Conservation (phyloP, 2,888 invertebrate genomes). For the Orthonychiurus folsomi region DNA sequence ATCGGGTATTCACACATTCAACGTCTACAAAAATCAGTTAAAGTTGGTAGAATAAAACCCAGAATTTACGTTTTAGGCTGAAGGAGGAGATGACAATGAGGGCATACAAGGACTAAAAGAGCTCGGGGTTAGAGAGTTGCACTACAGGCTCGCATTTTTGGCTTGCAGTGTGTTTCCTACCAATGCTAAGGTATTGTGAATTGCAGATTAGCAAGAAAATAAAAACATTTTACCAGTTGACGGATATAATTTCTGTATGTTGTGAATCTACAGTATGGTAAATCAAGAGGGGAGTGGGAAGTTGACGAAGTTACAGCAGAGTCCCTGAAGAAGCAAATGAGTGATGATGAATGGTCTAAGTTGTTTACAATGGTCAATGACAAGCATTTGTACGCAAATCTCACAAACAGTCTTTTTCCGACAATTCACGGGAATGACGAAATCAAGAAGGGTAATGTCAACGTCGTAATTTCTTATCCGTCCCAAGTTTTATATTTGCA, state of each 20-base stretch:
- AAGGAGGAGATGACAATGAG: slow-evolving; percentile 62
- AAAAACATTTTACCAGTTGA: neutral
- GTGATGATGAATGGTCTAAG: slow-evolving; percentile 85
- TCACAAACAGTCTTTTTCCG: slow-evolving; percentile 86
- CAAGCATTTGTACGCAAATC: slow-evolving; percentile 75
- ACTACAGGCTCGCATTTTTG: slow-evolving; percentile 83
- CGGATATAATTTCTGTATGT: neutral
- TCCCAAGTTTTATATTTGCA: no score
- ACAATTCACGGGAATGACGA: slow-evolving; percentile 95
- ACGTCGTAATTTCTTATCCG: no score
- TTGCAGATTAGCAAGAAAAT: neutral
- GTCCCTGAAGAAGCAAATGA: slow-evolving; percentile 87
- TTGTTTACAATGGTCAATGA: slow-evolving; percentile 97
- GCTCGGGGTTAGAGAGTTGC: slow-evolving; percentile 74
- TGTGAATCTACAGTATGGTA: neutral
- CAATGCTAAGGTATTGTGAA: slow-evolving; percentile 60
- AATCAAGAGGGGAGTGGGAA: slow-evolving; percentile 72
- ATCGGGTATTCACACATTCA: no score
- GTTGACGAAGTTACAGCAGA: slow-evolving; percentile 85
- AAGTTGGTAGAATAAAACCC: neutral
- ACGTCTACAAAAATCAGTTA: neutral
- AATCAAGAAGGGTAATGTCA: slow-evolving; percentile 79
- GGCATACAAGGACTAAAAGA: slow-evolving; percentile 81
- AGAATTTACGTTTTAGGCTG: no score
- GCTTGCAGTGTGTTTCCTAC: slow-evolving; percentile 85